Percentiles rank a stretch among this genome's conserved stretches.
Evolutionary conservation across 2,888 invertebrate genomes (phyloP).

Genomic region (Leptinotarsa tumamoca): DNA sequence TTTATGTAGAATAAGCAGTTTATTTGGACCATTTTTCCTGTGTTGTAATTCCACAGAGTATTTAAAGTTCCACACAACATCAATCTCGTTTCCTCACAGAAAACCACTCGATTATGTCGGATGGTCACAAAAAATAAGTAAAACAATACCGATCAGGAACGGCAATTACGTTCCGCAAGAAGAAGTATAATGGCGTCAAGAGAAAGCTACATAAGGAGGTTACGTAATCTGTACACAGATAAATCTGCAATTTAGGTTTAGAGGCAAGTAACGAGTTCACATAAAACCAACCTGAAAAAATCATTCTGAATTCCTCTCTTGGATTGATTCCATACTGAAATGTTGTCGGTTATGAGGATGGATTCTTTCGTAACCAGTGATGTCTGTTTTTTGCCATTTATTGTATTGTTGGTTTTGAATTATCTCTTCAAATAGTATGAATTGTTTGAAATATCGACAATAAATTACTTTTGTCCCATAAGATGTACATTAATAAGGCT

Average conservation of each 20-base stretch:
- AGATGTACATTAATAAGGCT: too few species aligned
- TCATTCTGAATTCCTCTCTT: slow-evolving; percentile 8
- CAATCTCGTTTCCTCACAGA: not conserved
- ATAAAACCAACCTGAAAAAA: slow-evolving; percentile 6
- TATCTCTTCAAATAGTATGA: not conserved
- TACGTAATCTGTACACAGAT: slow-evolving; percentile 28
- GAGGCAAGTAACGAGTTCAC: slow-evolving; percentile 19
- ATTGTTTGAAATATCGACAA: too few species aligned
- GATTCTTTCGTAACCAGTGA: not conserved
- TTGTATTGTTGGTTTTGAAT: not conserved
- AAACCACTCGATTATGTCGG: slow-evolving; percentile 9
- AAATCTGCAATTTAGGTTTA: slow-evolving; percentile 29
- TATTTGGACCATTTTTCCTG: too few species aligned
- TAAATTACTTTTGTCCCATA: too few species aligned
- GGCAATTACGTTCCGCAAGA: slow-evolving; percentile 45
- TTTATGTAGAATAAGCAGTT: too few species aligned
- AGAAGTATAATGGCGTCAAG: slow-evolving; percentile 36
- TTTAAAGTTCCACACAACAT: too few species aligned
- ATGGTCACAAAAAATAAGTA: slow-evolving; percentile 28
- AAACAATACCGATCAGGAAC: slow-evolving; percentile 40
- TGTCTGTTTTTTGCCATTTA: too few species aligned
- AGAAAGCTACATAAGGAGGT: slow-evolving; percentile 40
- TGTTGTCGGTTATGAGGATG: not conserved
- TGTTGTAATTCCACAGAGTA: too few species aligned
- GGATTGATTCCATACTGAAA: slow-evolving; percentile 7